Percentiles rank a stretch among this genome's conserved stretches.
Conservation (phyloP, 2,888 invertebrate genomes). For the Gastrophysa polygoni region DNA sequence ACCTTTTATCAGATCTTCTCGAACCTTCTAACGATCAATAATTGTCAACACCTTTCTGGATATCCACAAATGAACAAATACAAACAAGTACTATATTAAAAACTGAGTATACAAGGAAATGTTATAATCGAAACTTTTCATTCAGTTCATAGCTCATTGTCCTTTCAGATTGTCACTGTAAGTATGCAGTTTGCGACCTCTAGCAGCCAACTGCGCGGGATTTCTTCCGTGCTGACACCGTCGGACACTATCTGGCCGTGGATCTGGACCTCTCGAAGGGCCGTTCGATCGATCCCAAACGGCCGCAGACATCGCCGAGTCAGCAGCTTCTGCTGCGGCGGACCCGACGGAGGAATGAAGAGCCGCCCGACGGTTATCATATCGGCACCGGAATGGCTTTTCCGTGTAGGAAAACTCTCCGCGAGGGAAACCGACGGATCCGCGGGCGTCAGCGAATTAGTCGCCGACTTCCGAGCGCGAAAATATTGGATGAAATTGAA, state of each 20-base stretch:
- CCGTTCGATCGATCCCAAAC: background rate
- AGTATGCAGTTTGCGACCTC: too few species aligned
- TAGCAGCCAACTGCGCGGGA: background rate
- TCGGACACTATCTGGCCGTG: background rate
- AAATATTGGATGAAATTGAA: too few species aligned
- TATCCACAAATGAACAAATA: too few species aligned
- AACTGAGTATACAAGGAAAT: too few species aligned
- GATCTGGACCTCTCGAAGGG: background rate
- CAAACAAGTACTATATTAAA: too few species aligned
- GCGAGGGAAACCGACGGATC: background rate
- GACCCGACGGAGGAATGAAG: slow-evolving; percentile 8
- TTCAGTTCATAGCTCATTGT: too few species aligned
- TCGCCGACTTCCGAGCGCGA: background rate
- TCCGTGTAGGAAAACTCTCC: background rate
- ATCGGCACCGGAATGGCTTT: background rate
- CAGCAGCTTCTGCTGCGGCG: background rate
- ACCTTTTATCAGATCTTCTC: too few species aligned
- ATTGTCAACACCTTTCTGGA: too few species aligned
- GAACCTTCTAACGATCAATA: too few species aligned
- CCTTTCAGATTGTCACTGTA: too few species aligned
- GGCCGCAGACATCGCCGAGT: background rate
- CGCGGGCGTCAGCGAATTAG: background rate
- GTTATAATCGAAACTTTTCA: too few species aligned
- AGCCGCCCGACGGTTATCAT: slow-evolving; percentile 16
- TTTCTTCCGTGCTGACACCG: background rate